A percentile compares a stretch with the other conserved stretches of the same genome.
phyloP scores from a whole-genome alignment of 2,113 vertebrate genomes.

The Gallinago jamesoni region DNA sequence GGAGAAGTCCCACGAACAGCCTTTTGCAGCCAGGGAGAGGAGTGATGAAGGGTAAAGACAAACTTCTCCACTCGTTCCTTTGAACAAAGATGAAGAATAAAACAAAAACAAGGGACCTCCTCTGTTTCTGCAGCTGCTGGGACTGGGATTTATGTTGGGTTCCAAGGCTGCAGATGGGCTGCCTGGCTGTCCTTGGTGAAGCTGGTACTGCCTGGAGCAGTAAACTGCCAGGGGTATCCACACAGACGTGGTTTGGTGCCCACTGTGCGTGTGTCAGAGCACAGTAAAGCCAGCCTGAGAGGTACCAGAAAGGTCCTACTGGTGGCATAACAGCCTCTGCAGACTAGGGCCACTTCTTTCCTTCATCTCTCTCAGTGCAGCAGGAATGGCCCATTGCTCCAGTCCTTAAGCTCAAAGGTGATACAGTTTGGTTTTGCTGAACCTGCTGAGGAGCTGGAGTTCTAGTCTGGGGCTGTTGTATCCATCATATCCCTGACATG shows the following conservation, averaged over 20 bases:
- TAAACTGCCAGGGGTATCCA: neutral
- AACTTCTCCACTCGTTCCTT: neutral
- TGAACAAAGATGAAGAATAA: neutral
- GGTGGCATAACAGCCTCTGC: neutral
- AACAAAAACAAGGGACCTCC: neutral
- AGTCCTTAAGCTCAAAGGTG: neutral
- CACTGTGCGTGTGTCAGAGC: neutral
- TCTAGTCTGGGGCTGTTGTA: neutral
- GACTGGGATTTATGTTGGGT: neutral
- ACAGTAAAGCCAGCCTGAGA: neutral
- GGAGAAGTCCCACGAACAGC: neutral
- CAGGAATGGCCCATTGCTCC: neutral
- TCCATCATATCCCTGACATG: neutral
- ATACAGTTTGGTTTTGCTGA: neutral
- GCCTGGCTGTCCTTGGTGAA: neutral
- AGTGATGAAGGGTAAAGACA: neutral
- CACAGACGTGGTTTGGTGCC: neutral
- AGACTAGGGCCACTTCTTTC: neutral
- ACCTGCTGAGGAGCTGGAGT: neutral
- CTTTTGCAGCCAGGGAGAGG: neutral
- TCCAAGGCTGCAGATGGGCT: neutral
- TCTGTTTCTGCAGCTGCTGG: neutral
- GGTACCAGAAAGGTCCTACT: neutral
- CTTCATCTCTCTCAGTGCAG: neutral
- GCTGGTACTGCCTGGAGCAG: neutral